Evolutionary conservation across 2,113 vertebrate genomes (phyloP), one percentile per base, ranked within the genome.

Genomic region (Clarias batrachus): DNA sequence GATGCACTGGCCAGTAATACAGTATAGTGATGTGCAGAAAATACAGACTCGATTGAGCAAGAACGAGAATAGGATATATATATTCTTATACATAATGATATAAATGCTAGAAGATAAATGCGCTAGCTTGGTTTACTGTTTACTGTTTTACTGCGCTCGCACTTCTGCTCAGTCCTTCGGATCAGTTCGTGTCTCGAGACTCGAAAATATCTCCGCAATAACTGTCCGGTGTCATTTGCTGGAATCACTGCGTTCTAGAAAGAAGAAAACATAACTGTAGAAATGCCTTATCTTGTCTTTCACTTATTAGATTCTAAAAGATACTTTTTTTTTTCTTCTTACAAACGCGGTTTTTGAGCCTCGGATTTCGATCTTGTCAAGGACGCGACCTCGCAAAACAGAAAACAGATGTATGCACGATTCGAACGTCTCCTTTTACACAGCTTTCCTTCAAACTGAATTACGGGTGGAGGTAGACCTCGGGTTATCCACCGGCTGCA

Each of bases 401-500:
- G n/a, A 54, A 86, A 82, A 48, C 78, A 73, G 68, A 81, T 54
- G 54, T 62, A 30, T 19, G 27, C 17, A 10, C 16, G 27, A 56
- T 56, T 59, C 76, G 16, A 73, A 82, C 25, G 13, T 30, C 79
- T 63, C 54, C 59, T 82, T 81, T 73, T 65, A 30, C 79, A 30
- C 68, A 23, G 68, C 66, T 41, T 74, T 62, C 33, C 66, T 62
- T 74, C 37, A 62, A 52, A 74, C 68, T 62, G 41, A 73, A 86
- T 60, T 82, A 70, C 10, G 25, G 57, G 14, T 48, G 68, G 79
- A 81, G 79, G n/a, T 62, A 41, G 79, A 80, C 52, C 25, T 77
- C 57, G 25, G 27, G 70, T 88, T 74, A 63, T 82, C 41, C 87
- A 74, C 27, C 83, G 63, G 33, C 66, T 48, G 83, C 62, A 25